Percentiles rank a stretch among this genome's conserved stretches.
Conservation (phyloP, 2,888 invertebrate species). For the Cerastis leucographa region DNA sequence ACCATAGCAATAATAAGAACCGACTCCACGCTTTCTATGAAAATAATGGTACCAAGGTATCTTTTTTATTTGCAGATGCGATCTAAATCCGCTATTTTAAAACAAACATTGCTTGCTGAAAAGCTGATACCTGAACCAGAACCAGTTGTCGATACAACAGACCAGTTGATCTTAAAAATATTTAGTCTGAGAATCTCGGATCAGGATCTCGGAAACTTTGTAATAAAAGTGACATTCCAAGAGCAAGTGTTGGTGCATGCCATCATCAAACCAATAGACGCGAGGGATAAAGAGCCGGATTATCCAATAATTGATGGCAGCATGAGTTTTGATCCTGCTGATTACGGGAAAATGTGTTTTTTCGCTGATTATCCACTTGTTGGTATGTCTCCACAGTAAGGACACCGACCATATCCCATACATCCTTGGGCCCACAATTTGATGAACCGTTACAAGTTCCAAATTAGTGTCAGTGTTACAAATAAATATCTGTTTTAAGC, state of each 20-base stretch:
- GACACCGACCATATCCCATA: neutral
- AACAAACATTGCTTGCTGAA: neutral
- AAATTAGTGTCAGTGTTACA: neutral
- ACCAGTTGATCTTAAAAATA: slow-evolving; percentile 73
- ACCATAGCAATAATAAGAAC: neutral
- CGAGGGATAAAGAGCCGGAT: slow-evolving; percentile 63
- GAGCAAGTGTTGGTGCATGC: slow-evolving; percentile 77
- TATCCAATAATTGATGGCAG: slow-evolving; percentile 71
- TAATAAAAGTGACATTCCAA: slow-evolving; percentile 77
- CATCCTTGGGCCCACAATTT: neutral
- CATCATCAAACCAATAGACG: slow-evolving; percentile 72
- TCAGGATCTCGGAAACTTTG: slow-evolving; percentile 70
- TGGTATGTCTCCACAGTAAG: slow-evolving; percentile 69
- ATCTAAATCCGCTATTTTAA: neutral
- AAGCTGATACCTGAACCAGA: neutral
- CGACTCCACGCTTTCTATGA: neutral
- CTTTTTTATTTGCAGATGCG: slow-evolving; percentile 15
- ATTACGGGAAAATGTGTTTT: slow-evolving; percentile 84
- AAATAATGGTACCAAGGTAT: neutral
- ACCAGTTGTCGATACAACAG: slow-evolving; percentile 18
- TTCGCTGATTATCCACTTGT: slow-evolving; percentile 83
- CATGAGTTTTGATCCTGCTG: slow-evolving; percentile 83
- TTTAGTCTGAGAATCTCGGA: slow-evolving; percentile 74
- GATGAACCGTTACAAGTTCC: neutral
- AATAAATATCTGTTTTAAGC: too few relatives aligned